A percentile compares a stretch with the other conserved stretches of the same genome.
phyloP scores from a whole-genome alignment of 2,888 invertebrate genomes.

The Panorpa germanica region DNA sequence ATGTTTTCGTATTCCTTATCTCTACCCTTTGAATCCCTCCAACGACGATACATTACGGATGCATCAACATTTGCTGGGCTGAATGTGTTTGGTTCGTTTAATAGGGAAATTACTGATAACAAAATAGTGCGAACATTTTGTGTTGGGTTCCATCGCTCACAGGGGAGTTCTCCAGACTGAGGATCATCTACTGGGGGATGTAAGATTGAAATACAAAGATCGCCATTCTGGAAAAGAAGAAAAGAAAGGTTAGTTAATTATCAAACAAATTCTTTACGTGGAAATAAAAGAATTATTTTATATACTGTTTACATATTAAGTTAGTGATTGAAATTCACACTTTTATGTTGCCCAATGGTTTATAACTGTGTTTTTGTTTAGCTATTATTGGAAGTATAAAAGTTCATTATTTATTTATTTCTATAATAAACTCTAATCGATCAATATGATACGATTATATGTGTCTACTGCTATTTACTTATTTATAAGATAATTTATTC shows the following conservation, averaged over 20 bases:
- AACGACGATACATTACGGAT: constrained; percentile 97
- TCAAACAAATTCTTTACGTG: background rate
- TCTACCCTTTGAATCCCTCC: constrained; percentile 94
- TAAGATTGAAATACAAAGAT: constrained; percentile 96
- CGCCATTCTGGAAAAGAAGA: constrained; percentile 65
- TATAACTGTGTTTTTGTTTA: too few species aligned
- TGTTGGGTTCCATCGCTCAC: constrained; percentile 99
- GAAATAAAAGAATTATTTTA: background rate
- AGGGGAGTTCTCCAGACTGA: constrained; percentile 95
- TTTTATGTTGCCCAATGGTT: too few species aligned
- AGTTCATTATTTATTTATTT: too few species aligned
- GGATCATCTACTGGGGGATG: constrained; percentile 99
- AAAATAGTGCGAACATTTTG: constrained; percentile 98
- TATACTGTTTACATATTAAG: too few species aligned
- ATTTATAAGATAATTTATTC: too few species aligned
- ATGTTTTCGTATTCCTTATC: constrained; percentile 99
- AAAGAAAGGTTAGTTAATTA: constrained; percentile 5
- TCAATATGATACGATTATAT: too few species aligned
- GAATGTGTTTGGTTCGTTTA: constrained; percentile 98
- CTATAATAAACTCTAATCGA: too few species aligned
- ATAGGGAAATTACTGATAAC: constrained; percentile 91
- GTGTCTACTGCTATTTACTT: too few species aligned
- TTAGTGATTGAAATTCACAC: too few species aligned
- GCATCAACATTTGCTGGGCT: constrained; percentile 99
- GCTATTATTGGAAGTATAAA: too few species aligned